Evolutionary conservation across 1,140 invertebrate genomes (phyloP).

Genomic region (Stegodyphus mimosarum): DNA sequence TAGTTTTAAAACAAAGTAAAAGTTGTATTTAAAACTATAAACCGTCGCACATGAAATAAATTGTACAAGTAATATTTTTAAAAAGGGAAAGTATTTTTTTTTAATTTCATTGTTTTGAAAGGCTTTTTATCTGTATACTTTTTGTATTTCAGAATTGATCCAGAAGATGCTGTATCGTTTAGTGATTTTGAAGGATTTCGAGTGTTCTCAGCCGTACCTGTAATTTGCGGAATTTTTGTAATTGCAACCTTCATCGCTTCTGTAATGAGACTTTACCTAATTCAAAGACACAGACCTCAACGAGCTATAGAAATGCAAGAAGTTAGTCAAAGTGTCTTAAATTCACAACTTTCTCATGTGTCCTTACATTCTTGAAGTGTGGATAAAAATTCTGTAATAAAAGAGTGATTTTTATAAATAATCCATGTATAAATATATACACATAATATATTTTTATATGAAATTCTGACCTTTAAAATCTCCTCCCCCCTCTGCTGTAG

Average conservation of each 20-base stretch:
- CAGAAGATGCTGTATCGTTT: neutral
- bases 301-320: neutral
- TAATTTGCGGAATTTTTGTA: slow-evolving; percentile 22
- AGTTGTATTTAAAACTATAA: too few relatives aligned
- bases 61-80: too few relatives aligned
- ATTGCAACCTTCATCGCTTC: slow-evolving; percentile 19
- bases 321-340: neutral
- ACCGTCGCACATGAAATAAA: too few relatives aligned
- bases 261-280: slow-evolving; percentile 2
- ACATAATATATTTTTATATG: too few relatives aligned
- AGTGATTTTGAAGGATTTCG: slow-evolving; percentile 39
- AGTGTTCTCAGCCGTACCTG: neutral
- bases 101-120: too few relatives aligned
- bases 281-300: slow-evolving; percentile 13
- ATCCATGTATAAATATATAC: neutral
- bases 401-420: neutral
- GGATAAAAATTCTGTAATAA: neutral
- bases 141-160: slow-evolving; percentile 25
- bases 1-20: too few relatives aligned
- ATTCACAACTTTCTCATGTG: neutral
- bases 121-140: neutral
- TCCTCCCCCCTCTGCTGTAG: too few relatives aligned
- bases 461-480: too few relatives aligned
- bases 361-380: neutral
- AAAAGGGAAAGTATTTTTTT: too few relatives aligned